Evolutionary conservation across 2,797 vertebrate genomes (phyloP).

Genomic region (Squalus acanthias): DNA sequence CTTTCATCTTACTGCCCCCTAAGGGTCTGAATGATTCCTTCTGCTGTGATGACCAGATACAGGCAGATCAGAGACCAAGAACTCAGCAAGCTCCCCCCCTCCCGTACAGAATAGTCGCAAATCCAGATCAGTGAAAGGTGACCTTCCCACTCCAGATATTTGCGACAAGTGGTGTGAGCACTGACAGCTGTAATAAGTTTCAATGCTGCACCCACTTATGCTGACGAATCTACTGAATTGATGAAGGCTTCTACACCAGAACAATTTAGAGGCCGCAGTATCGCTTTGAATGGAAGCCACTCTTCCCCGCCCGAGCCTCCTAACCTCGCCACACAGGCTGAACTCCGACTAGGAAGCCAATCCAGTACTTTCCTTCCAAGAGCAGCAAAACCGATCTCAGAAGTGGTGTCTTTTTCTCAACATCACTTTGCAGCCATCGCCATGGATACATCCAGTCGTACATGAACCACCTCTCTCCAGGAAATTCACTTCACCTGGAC

Average conservation of each 20-base stretch:
- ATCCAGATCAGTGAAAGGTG: neutral
- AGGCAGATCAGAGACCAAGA: neutral
- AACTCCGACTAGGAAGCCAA: neutral
- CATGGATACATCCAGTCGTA: neutral
- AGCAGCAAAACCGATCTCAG: neutral
- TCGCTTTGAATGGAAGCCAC: neutral
- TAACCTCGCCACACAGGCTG: neutral
- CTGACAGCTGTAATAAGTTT: neutral
- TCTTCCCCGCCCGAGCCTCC: neutral
- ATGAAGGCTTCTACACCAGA: neutral
- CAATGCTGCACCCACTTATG: neutral
- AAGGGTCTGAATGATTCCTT: neutral
- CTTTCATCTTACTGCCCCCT: neutral
- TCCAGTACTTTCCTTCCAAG: neutral
- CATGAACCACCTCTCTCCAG: neutral
- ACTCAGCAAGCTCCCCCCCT: neutral
- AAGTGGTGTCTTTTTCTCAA: neutral
- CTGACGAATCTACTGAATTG: neutral
- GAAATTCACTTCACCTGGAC: neutral
- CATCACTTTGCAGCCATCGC: neutral
- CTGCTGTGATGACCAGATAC: neutral
- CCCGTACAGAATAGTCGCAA: neutral
- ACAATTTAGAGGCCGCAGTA: neutral
- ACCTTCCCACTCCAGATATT: neutral
- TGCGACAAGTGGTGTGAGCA: neutral